phyloP scores from a whole-genome alignment of 2,888 invertebrate genomes.

The Scaptomyza cyrtandrae region DNA sequence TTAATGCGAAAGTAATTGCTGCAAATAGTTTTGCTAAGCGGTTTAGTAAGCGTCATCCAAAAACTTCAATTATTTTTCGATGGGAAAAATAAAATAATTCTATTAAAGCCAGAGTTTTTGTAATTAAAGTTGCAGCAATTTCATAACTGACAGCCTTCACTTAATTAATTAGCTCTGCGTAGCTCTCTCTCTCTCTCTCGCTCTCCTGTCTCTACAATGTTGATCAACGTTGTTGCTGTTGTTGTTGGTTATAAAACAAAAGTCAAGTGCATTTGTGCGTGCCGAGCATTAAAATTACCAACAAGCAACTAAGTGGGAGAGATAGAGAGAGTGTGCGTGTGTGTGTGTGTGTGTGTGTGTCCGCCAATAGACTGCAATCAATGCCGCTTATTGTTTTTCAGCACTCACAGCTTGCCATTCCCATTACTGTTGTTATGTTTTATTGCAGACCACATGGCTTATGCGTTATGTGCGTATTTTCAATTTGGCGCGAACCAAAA shows the following conservation, averaged over 20 bases:
- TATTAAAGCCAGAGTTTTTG: slow-evolving; percentile 10
- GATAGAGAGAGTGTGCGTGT: background rate
- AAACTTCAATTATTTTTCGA: slow-evolving; percentile 42
- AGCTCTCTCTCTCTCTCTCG: slow-evolving; percentile 1
- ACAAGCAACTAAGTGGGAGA: slow-evolving; percentile 13
- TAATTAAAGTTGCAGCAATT: slow-evolving; percentile 2
- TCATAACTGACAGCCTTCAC: slow-evolving; percentile 33
- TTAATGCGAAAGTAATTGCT: slow-evolving; percentile 72
- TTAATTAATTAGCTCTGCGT: slow-evolving; percentile 62
- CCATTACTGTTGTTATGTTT: slow-evolving; percentile 76
- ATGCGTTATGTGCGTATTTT: slow-evolving; percentile 70
- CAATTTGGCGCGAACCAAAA: slow-evolving; percentile 61
- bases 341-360: slow-evolving; percentile 1
- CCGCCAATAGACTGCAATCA: slow-evolving; percentile 58
- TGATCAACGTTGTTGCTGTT: slow-evolving; percentile 41
- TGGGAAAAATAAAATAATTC: slow-evolving; percentile 12
- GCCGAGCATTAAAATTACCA: slow-evolving; percentile 59
- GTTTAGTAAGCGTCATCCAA: slow-evolving; percentile 36
- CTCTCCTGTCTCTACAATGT: slow-evolving; percentile 33
- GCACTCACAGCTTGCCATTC: slow-evolving; percentile 9
- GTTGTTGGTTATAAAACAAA: slow-evolving; percentile 66
- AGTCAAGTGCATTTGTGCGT: slow-evolving; percentile 68
- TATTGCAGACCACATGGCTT: slow-evolving; percentile 59
- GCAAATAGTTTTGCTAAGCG: slow-evolving; percentile 65
- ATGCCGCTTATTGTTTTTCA: slow-evolving; percentile 63